Base-by-base conservation (phyloP, 2,113 vertebrate species). In the Hydrolagus affinis region DNA sequence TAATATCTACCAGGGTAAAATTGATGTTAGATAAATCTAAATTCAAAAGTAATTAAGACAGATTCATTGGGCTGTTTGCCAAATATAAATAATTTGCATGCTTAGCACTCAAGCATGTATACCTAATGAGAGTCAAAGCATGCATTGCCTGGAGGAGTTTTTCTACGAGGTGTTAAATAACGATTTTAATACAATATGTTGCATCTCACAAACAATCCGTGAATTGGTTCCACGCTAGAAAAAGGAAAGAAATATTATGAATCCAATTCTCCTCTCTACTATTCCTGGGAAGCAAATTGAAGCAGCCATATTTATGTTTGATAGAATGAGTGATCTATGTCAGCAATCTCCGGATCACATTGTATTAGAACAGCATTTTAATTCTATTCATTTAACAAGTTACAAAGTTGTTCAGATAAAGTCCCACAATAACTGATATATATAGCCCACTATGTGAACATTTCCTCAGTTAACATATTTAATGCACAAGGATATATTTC, bases 141-240 rank as follows among this genome's bases (percentile, higher is more conserved):
- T 44, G 78, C 78, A 83, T 83, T 83, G 78, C 78, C 78, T 83
- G 78, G 78, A 83, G 78, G 78, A 83, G 78, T 15, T 57, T 66
- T 83, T 66, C 78, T 83, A 25, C 21, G 78, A 68, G 78, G 78
- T 83, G 32, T 83, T 64, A 83, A 83, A 83, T 83, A 32, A 14
- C 28, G 62, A 83, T 66, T 64, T 83, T 83, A 68, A 83, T 83
- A 68, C 62, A 66, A 66, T 83, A 62, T 83, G 78, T 83, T 66
- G 78, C 62, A 17, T 66, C 62, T 66, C 62, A 66, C 60, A 83
- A 83, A 83, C 25, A 68, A 66, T 83, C 78, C 66, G 59, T 83
- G 66, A 83, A 83, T 83, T 83, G 62, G 66, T 83, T 83, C 59
- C 64, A 83, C 32, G 78, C 25, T 83, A 68, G 64, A 66, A 25